A percentile compares a stretch with the other conserved stretches of the same genome.
Conservation (phyloP, 2,797 vertebrate species). For the Lepus oiostolus region DNA sequence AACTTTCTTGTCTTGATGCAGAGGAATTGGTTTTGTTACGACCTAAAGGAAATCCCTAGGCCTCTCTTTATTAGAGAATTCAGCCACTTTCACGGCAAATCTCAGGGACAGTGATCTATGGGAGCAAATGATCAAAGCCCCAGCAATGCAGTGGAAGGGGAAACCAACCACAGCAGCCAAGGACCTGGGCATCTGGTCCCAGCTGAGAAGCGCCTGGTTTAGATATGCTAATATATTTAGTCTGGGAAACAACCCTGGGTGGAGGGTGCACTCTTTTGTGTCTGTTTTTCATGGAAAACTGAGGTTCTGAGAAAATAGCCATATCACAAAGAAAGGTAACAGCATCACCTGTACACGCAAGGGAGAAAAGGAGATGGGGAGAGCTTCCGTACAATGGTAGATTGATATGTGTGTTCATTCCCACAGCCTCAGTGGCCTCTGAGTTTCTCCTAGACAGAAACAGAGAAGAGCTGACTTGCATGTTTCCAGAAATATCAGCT, state of each 20-base stretch:
- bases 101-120: not conserved
- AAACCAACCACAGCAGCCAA: too few species aligned
- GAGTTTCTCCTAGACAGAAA: not conserved
- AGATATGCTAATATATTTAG: accelerated
- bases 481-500: not conserved
- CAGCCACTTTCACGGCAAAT: accelerated
- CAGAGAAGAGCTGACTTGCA: not conserved
- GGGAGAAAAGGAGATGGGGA: not conserved
- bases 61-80: not conserved
- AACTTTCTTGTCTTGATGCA: not conserved
- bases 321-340: not conserved
- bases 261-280: not conserved
- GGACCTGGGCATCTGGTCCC: not conserved
- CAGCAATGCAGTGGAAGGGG: not conserved
- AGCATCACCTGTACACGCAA: too few species aligned
- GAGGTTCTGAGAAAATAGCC: not conserved
- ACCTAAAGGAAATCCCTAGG: not conserved
- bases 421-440: not conserved
- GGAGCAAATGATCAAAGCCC: not conserved
- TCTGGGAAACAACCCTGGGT: not conserved
- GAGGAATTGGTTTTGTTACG: not conserved
- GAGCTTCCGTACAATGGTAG: too few species aligned
- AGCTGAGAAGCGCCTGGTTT: too few species aligned
- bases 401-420: not conserved
- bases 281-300: not conserved